Evolutionary conservation across 2,797 vertebrate genomes (phyloP), one percentile per base, ranked within the genome.

Genomic region (Sorex maritimensis): DNA sequence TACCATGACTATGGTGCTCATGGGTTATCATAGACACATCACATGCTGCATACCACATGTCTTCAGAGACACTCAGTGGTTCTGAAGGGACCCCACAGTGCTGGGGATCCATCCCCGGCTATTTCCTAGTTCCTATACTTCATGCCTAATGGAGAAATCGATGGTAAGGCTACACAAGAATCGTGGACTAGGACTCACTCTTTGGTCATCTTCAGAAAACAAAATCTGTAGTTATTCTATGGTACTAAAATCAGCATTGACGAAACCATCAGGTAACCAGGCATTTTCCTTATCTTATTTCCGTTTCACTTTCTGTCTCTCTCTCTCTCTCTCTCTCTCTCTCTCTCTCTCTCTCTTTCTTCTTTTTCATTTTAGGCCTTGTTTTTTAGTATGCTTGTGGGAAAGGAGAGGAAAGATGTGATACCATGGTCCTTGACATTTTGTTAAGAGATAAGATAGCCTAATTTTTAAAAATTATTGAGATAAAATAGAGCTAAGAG

Each of bases 191-290:
- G 46, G 38, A 63, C 65, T 6, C 26, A 6, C 5, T 21, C 14
- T 23, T 69, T 13, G 30, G 58, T 23, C 41, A 34, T 49, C 52
- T 86, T 93, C 78, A 77, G 73, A 78, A 61, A 78, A 74, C 28
- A 83, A 23, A 24, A 7, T 69, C 23, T 73, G 8, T 21, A 34
- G 30, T 34, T 34, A 92, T 26, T 72, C 5, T 24, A 21, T 30
- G 38, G 46, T 21, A 52, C 5, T 55, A 24, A 81, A 71, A 49
- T 77, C 58, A 52, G 17, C 34, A 63, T 26, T 52, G 63, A 3
- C 12, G 69, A 71, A 94, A 78, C 12, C 21, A 4, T 6, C 1
- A 34, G 38, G 28, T 15, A 63, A 2, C 14, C 0, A 0, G 86
- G 15, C 7, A 34, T 2, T 44, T 44, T 34, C 34, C 34, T 44